Conservation (phyloP, 2,888 invertebrate species). For the Neoaliturus tenellus region DNA sequence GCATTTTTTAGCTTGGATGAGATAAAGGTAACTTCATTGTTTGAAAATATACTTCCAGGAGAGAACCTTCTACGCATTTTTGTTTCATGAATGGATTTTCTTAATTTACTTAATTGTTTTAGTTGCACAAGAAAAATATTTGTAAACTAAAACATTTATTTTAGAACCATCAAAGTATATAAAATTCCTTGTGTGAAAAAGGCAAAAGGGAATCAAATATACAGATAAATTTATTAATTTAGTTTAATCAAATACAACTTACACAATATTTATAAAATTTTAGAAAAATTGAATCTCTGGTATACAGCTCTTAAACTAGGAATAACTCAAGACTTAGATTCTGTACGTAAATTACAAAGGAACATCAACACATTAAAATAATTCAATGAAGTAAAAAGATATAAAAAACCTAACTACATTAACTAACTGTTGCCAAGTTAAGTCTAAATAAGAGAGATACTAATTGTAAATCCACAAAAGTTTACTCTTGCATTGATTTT, state of each 20-base stretch:
- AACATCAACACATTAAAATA: not conserved
- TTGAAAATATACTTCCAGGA: too few species aligned
- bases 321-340: not conserved
- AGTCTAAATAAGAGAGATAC: not conserved
- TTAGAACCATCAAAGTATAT: too few species aligned
- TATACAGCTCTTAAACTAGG: not conserved
- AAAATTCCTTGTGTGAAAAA: too few species aligned
- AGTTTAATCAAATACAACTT: constrained; percentile 43
- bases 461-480: not conserved
- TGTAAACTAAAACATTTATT: too few species aligned
- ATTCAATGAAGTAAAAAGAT: not conserved
- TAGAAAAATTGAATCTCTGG: constrained; percentile 40
- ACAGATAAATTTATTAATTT: not conserved
- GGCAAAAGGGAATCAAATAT: not conserved
- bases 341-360: not conserved
- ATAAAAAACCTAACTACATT: not conserved
- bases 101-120: too few species aligned
- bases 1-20: too few species aligned
- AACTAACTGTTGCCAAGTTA: not conserved
- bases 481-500: not conserved
- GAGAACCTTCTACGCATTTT: too few species aligned
- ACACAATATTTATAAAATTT: constrained; percentile 51
- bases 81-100: too few species aligned
- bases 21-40: too few species aligned
- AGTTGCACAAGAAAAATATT: too few species aligned